phyloP scores from a whole-genome alignment of 2,113 vertebrate species.

The Heterocephalus glaber region DNA sequence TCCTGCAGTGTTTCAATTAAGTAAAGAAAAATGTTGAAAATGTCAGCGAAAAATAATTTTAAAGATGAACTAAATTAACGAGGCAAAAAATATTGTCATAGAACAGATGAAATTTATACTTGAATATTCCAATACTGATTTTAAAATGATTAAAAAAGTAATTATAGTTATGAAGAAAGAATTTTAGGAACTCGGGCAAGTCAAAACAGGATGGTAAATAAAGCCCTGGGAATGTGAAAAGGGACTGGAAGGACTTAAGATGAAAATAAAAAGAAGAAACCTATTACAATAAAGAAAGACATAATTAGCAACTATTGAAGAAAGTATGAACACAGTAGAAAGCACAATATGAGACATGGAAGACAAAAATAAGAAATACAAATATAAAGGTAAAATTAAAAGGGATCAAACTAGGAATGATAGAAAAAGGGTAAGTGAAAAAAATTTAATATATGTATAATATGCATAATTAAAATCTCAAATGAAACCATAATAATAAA shows the following conservation, averaged over 20 bases:
- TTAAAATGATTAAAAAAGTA: not conserved
- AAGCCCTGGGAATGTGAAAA: not conserved
- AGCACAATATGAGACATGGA: not conserved
- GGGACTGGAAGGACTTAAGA: not conserved
- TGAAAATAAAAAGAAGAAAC: not conserved
- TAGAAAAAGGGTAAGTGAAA: not conserved
- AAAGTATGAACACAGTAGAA: not conserved
- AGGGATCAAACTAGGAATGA: not conserved
- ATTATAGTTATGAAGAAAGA: not conserved
- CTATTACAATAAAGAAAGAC: not conserved
- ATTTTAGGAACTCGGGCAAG: not conserved
- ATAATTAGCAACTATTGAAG: not conserved
- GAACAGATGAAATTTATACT: not conserved
- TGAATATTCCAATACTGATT: not conserved
- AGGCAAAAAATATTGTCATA: not conserved
- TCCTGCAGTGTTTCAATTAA: not conserved
- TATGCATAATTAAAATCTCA: not conserved
- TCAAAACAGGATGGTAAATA: not conserved
- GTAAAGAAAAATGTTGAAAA: not conserved
- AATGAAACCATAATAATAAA: not conserved
- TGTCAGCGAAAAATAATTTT: not conserved
- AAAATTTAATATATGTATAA: not conserved
- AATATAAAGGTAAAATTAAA: not conserved
- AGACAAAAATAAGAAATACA: not conserved
- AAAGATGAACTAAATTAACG: conserved; percentile 33